Evolutionary conservation across 2,888 invertebrate species (phyloP).

Genomic region (Heliconius cydno): DNA sequence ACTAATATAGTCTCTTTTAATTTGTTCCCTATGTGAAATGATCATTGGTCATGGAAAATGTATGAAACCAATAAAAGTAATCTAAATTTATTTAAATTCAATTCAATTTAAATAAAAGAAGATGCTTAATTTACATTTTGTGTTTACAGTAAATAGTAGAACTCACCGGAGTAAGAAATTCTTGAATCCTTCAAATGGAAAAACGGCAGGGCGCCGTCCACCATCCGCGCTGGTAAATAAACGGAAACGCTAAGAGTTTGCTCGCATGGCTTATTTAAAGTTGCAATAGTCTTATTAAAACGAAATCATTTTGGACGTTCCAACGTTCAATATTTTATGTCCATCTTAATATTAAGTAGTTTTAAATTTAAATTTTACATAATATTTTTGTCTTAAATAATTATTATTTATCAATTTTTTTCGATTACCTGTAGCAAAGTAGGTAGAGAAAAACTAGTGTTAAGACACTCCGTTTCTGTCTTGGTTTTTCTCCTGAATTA

Average conservation of each 20-base stretch:
- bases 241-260: conserved; percentile 36
- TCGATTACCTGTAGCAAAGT: too few relatives aligned
- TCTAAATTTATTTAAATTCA: neutral
- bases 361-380: neutral
- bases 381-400: neutral
- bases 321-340: neutral
- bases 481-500: too few relatives aligned
- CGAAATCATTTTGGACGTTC: neutral
- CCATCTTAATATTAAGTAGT: neutral
- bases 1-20: too few relatives aligned
- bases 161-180: conserved; percentile 34
- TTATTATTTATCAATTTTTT: too few relatives aligned
- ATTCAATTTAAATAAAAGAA: neutral
- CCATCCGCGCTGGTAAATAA: conserved; percentile 40
- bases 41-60: too few relatives aligned
- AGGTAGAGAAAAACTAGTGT: too few relatives aligned
- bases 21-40: too few relatives aligned
- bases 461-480: too few relatives aligned
- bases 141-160: conserved; percentile 25
- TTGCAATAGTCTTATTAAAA: conserved; percentile 13
- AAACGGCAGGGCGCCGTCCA: conserved; percentile 34
- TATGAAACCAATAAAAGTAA: too few relatives aligned
- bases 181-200: conserved; percentile 39
- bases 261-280: conserved; percentile 31
- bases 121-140: conserved; percentile 16